A percentile compares a stretch with the other conserved stretches of the same genome.
phyloP scores from a whole-genome alignment of 2,888 invertebrate genomes.

The Philonicus albiceps region DNA sequence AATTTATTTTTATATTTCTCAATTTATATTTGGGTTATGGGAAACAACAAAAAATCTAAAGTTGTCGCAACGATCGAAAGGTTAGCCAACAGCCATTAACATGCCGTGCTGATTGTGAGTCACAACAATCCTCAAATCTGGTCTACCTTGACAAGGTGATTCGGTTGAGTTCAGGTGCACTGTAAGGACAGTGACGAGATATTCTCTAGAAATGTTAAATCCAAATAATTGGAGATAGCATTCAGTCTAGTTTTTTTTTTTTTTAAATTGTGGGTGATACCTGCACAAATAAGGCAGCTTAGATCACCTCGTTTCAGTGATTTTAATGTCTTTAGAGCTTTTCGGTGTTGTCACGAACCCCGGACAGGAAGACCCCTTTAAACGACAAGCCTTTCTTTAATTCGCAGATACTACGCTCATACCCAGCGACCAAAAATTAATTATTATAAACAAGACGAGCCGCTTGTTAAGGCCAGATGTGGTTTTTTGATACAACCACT shows the following conservation, averaged over 20 bases:
- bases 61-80: background rate
- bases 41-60: background rate
- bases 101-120: background rate
- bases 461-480: conserved; percentile 10
- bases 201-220: background rate
- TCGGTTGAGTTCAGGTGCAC: background rate
- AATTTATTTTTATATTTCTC: background rate
- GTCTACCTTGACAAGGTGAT: conserved; percentile 22
- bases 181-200: background rate
- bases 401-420: background rate
- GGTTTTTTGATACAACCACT: background rate
- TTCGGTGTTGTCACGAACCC: background rate
- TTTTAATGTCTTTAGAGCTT: background rate
- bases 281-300: background rate
- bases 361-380: conserved; percentile 1
- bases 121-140: background rate
- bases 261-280: background rate
- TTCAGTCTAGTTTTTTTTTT: background rate
- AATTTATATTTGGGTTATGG: background rate
- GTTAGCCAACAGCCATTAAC: background rate
- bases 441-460: conserved; percentile 14
- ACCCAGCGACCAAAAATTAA: conserved; percentile 3
- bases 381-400: background rate
- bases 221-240: background rate
- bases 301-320: background rate